phyloP scores from a whole-genome alignment of 92 coral and sea anemone species.

The Bergia puertoricense region DNA sequence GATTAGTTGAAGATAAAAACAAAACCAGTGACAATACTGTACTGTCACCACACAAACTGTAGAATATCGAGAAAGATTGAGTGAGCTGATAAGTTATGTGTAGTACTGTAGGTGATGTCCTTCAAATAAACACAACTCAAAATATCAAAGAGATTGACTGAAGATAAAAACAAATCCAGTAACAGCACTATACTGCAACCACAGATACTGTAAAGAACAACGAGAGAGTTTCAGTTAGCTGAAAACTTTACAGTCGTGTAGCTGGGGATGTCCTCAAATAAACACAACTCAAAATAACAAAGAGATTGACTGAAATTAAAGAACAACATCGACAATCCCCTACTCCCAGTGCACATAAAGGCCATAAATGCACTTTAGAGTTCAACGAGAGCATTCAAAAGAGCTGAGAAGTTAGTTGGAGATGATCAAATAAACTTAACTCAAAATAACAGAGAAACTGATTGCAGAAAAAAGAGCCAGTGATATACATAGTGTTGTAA shows the following conservation, averaged over 20 bases:
- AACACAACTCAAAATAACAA: too few species aligned
- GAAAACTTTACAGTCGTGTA: too few species aligned
- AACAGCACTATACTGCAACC: not conserved
- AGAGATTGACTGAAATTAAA: not conserved
- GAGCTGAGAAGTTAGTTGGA: not conserved
- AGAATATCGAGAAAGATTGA: not conserved
- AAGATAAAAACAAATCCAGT: constrained; percentile 19
- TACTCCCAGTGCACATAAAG: not conserved
- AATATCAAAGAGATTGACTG: not conserved
- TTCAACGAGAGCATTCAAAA: not conserved
- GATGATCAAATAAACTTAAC: too few species aligned
- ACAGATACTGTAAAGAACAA: not conserved
- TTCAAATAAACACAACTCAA: not conserved
- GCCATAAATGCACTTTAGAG: too few species aligned
- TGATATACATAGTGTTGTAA: not conserved
- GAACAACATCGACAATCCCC: not conserved
- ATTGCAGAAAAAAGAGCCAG: not conserved
- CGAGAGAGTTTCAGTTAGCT: too few species aligned
- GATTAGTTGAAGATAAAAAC: not conserved
- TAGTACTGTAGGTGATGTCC: too few species aligned
- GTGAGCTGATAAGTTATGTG: not conserved
- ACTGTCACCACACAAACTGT: not conserved
- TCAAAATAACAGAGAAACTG: not conserved
- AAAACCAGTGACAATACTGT: not conserved
- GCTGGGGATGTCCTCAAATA: too few species aligned